phyloP scores from a whole-genome alignment of 2,797 vertebrate species.

The Tympanoctomys barrerae region DNA sequence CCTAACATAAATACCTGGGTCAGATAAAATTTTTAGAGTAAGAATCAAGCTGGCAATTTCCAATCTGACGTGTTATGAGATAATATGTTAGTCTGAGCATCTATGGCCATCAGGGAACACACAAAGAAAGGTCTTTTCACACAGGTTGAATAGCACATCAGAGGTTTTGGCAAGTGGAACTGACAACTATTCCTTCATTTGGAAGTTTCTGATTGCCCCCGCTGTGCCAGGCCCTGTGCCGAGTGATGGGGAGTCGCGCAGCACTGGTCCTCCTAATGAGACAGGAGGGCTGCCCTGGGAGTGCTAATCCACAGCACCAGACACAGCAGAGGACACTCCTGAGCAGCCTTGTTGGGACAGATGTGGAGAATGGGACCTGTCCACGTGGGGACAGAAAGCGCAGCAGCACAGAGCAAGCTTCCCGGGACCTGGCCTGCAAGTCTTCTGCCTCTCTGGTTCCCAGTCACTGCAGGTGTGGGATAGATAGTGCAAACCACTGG shows the following conservation, averaged over 20 bases:
- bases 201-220: background rate
- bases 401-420: background rate
- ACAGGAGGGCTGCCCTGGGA: background rate
- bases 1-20: background rate
- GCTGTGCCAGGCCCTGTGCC: background rate
- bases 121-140: background rate
- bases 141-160: background rate
- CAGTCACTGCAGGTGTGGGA: background rate
- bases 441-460: background rate
- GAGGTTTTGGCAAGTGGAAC: background rate
- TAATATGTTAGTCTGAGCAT: background rate
- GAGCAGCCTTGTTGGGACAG: background rate
- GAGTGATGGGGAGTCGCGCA: background rate
- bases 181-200: background rate
- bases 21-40: background rate
- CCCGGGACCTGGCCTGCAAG: background rate
- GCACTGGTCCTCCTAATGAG: background rate
- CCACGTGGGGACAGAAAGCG: background rate
- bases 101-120: background rate
- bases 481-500: background rate
- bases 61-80: background rate
- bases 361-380: background rate
- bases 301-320: background rate
- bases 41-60: slow-evolving; percentile 39
- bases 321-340: background rate